phyloP scores from a whole-genome alignment of 2,888 invertebrate species.

The Mystacides longicornis region DNA sequence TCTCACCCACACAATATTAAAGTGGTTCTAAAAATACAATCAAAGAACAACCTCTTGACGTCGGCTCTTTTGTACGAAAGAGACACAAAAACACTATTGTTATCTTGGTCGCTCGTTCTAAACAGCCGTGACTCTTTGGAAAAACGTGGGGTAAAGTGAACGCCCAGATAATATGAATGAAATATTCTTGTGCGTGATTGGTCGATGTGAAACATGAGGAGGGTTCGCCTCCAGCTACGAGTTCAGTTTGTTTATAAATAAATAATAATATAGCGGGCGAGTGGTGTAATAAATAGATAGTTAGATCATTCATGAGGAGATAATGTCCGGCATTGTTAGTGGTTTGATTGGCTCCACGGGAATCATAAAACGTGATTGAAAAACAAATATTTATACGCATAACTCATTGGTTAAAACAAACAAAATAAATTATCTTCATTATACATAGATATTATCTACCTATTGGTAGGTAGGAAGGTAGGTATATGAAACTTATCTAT shows the following conservation, averaged over 20 bases:
- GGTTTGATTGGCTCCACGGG: neutral
- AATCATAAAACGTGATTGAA: neutral
- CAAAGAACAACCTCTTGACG: neutral
- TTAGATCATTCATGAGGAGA: neutral
- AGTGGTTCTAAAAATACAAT: neutral
- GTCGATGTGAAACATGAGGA: neutral
- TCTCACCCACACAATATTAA: conserved; percentile 10
- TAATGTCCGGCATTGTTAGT: neutral
- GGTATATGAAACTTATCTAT: neutral
- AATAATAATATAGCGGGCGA: too few species aligned
- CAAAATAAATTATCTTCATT: neutral
- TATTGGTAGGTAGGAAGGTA: neutral
- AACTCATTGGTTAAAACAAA: too few species aligned
- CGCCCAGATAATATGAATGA: conserved; percentile 1
- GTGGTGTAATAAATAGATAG: neutral
- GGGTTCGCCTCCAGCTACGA: neutral
- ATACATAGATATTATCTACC: neutral
- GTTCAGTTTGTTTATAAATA: too few species aligned
- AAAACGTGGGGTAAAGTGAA: neutral
- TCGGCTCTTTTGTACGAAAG: neutral
- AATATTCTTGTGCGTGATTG: neutral
- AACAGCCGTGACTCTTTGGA: neutral
- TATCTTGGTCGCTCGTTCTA: neutral
- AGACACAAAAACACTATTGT: neutral
- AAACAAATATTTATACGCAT: neutral